Conservation (phyloP, 2,113 vertebrate genomes). For the Thryonomys swinderianus region DNA sequence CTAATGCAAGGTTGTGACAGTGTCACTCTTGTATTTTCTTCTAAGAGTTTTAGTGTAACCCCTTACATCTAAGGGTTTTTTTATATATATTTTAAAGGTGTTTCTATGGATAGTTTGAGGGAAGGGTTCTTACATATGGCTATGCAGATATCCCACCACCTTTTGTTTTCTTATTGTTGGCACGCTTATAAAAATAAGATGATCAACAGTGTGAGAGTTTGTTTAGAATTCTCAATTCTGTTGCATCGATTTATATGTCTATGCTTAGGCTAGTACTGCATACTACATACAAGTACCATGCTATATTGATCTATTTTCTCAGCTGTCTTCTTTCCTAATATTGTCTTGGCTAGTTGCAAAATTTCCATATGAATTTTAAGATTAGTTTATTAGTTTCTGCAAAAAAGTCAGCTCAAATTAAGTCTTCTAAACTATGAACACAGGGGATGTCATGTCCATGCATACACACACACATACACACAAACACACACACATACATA, state of each 20-base stretch:
- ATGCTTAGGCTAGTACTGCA: neutral
- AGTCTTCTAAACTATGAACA: neutral
- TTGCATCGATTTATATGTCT: neutral
- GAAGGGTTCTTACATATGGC: neutral
- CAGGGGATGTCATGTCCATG: neutral
- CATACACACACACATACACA: neutral
- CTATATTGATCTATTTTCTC: neutral
- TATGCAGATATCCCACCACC: neutral
- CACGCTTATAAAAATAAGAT: neutral
- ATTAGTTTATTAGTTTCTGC: neutral
- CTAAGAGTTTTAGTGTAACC: neutral
- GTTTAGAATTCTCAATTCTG: neutral
- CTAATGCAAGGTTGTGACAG: neutral
- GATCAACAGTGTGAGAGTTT: neutral
- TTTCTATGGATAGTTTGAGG: too few relatives aligned
- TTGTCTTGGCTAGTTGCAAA: neutral
- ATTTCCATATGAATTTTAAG: neutral
- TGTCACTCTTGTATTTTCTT: neutral
- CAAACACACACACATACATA: neutral
- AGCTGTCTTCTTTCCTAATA: neutral
- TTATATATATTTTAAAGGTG: too few relatives aligned
- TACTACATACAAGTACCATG: neutral
- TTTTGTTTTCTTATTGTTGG: neutral
- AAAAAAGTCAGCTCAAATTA: constrained; percentile 3
- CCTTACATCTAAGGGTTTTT: neutral